phyloP scores from a whole-genome alignment of 2,888 invertebrate species.

The Tipula vernalis region DNA sequence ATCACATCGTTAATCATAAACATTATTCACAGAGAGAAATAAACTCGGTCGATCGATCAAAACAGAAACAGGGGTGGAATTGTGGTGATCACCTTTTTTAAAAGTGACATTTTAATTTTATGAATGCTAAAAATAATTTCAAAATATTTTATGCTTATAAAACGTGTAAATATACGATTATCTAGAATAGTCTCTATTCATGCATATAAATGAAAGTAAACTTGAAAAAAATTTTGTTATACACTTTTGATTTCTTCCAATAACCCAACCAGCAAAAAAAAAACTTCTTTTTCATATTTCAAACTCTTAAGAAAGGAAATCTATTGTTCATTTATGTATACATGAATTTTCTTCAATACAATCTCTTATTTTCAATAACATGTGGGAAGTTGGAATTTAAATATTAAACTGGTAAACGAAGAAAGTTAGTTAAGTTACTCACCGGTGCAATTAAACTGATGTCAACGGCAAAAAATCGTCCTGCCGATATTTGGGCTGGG shows the following conservation, averaged over 20 bases:
- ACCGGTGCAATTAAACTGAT: conserved; percentile 11
- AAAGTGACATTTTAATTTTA: background rate
- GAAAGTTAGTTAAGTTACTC: background rate
- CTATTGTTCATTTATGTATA: background rate
- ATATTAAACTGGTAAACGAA: background rate
- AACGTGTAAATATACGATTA: background rate
- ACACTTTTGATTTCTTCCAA: background rate
- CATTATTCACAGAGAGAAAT: background rate
- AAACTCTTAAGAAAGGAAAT: background rate
- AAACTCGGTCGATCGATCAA: background rate
- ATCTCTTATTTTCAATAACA: background rate
- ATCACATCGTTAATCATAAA: background rate
- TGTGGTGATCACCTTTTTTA: no score
- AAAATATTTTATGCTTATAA: background rate
- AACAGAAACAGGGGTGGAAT: background rate
- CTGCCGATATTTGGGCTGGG: conserved; percentile 11
- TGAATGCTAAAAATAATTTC: background rate
- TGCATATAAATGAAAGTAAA: conserved; percentile 4
- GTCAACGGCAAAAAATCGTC: conserved; percentile 10
- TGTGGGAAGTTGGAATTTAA: background rate
- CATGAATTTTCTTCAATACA: background rate
- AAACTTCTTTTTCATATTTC: background rate
- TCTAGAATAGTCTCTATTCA: background rate
- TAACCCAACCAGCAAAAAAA: background rate
- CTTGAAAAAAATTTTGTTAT: background rate